Percentiles rank a stretch among this genome's conserved stretches.
These are phyloP conservation scores for Aspidiotus destructor DNA, from an alignment of 2,888 invertebrate species.

Conservation along the genomic window DNA sequence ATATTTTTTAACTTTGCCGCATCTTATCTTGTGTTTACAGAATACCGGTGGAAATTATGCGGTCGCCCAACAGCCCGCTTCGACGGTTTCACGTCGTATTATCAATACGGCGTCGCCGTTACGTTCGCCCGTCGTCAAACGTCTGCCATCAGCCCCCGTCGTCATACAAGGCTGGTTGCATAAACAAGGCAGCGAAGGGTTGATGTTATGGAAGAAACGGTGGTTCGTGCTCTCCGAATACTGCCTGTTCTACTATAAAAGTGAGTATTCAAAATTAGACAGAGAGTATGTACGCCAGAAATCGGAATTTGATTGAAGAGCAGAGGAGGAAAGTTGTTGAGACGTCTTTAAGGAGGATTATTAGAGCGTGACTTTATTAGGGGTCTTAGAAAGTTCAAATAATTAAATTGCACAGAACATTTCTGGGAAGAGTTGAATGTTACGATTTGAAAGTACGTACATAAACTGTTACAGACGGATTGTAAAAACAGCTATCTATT, in stretches of 20 bases:
- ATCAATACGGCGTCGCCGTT: slow-evolving; percentile 40
- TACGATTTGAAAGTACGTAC: too few relatives aligned
- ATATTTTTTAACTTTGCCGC: too few relatives aligned
- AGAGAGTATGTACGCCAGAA: too few relatives aligned
- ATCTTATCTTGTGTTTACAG: slow-evolving; percentile 6
- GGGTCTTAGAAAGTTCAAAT: too few relatives aligned
- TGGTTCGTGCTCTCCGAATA: slow-evolving; percentile 93
- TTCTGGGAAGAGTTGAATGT: too few relatives aligned
- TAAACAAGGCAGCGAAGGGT: slow-evolving; percentile 84
- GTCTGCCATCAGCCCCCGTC: slow-evolving; percentile 74
- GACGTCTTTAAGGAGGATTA: too few relatives aligned
- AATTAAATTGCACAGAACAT: too few relatives aligned
- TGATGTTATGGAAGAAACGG: slow-evolving; percentile 87
- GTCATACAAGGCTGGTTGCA: slow-evolving; percentile 81
- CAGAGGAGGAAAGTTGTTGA: too few relatives aligned
- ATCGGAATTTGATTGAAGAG: too few relatives aligned
- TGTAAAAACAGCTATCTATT: too few relatives aligned
- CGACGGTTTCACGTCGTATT: slow-evolving; percentile 17
- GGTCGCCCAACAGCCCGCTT: slow-evolving; percentile 15
- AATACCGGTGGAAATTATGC: slow-evolving; percentile 26
- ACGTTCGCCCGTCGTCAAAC: slow-evolving; percentile 71
- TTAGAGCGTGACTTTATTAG: too few relatives aligned
- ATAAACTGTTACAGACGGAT: too few relatives aligned
- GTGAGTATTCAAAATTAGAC: slow-evolving; percentile 52
- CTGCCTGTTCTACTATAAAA: slow-evolving; percentile 89